Conservation (phyloP, 2,113 vertebrate species). For the Tamias sibiricus region DNA sequence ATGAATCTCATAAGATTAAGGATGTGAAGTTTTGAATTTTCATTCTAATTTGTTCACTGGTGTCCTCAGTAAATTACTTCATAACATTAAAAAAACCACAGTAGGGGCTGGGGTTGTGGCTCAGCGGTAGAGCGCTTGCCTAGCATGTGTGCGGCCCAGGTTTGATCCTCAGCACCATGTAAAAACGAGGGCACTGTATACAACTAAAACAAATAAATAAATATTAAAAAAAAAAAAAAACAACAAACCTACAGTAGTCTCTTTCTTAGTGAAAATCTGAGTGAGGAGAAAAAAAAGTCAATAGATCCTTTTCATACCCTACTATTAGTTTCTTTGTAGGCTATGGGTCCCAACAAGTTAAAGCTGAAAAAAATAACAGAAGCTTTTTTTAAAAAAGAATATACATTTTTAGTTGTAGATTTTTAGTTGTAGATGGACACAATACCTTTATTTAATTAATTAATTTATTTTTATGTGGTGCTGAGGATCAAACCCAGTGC, state of each 20-base stretch:
- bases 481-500: too few species aligned
- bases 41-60: background rate
- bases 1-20: background rate
- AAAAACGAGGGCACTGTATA: too few species aligned
- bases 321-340: background rate
- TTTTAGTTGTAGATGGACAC: too few species aligned
- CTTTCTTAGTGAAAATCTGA: background rate
- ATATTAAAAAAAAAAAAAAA: too few species aligned
- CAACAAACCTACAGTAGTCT: background rate
- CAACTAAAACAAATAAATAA: too few species aligned
- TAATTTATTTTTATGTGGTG: too few species aligned
- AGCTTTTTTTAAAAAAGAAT: background rate
- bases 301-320: background rate
- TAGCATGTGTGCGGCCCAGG: too few species aligned
- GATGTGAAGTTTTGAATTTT: background rate
- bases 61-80: background rate
- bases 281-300: background rate
- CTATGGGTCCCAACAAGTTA: background rate
- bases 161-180: too few species aligned
- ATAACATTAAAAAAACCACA: background rate
- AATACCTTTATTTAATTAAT: too few species aligned
- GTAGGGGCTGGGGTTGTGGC: too few species aligned
- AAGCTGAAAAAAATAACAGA: background rate
- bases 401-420: too few species aligned
- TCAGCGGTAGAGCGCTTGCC: too few species aligned